Percentiles rank a stretch among this genome's conserved stretches.
Conservation (phyloP, 2,888 invertebrate genomes). For the Hirtodrosophila alboralis region DNA sequence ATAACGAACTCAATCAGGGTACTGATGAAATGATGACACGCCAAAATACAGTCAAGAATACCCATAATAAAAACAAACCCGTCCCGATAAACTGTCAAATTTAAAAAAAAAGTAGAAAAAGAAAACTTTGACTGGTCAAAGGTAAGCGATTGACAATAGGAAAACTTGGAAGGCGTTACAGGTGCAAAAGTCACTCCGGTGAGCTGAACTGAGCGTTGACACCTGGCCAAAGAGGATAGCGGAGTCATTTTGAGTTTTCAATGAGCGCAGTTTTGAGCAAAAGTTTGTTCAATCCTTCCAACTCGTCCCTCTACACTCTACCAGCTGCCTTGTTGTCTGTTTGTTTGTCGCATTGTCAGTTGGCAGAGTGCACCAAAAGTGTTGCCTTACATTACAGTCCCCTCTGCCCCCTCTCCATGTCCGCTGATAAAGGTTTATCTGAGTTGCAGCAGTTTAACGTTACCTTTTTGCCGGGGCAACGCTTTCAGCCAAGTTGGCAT, state of each 20-base stretch:
- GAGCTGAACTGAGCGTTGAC: slow-evolving; percentile 29
- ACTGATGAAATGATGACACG: neutral
- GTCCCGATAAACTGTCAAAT: too few species aligned
- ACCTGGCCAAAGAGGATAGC: slow-evolving; percentile 29
- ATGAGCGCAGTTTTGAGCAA: slow-evolving; percentile 21
- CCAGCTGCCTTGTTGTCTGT: slow-evolving; percentile 9
- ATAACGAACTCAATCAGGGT: slow-evolving; percentile 27
- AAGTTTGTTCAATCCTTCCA: slow-evolving; percentile 7
- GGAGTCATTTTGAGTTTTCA: slow-evolving; percentile 26
- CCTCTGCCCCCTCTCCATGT: slow-evolving; percentile 1
- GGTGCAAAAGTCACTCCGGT: slow-evolving; percentile 17
- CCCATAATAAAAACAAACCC: too few species aligned
- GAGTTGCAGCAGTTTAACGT: too few species aligned
- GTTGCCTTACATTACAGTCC: slow-evolving; percentile 48
- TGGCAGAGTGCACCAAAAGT: slow-evolving; percentile 48
- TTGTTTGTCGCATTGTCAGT: slow-evolving; percentile 25
- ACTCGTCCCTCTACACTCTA: neutral
- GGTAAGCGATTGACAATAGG: slow-evolving; percentile 23
- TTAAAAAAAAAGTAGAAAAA: too few species aligned
- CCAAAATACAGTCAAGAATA: too few species aligned
- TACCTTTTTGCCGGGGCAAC: slow-evolving; percentile 12
- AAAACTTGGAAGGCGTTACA: slow-evolving; percentile 11
- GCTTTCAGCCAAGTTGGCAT: slow-evolving; percentile 51
- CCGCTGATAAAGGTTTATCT: slow-evolving; percentile 56
- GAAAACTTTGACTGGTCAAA: too few species aligned